These are phyloP conservation scores for Brachyhypopomus gauderio DNA, from an alignment of 2,113 vertebrate species.

Conservation along the genomic window DNA sequence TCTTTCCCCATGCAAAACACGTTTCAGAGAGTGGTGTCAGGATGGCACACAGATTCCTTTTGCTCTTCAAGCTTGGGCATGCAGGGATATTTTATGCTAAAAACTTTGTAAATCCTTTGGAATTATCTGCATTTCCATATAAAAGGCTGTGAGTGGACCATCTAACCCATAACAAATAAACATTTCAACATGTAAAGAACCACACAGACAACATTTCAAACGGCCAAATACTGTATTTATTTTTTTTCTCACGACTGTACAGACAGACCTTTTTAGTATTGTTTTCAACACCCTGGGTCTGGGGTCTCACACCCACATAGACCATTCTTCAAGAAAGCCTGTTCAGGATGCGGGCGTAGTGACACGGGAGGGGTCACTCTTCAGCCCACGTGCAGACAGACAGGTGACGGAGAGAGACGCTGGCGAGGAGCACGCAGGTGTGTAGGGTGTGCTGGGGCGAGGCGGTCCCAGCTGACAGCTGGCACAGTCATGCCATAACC, in stretches of 20 bases:
- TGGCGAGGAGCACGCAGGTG: conserved; percentile 47
- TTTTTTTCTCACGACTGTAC: background rate
- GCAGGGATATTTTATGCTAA: no score
- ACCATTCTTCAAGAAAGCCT: background rate
- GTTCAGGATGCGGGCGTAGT: background rate
- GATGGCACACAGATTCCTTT: background rate
- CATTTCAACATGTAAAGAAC: no score
- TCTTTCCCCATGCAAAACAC: background rate
- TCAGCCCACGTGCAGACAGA: background rate
- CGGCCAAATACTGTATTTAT: background rate
- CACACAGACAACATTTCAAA: no score
- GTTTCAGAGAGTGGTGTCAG: background rate
- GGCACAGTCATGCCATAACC: conserved; percentile 62
- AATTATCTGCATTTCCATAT: no score
- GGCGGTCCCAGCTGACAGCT: conserved; percentile 59
- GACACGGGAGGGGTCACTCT: conserved; percentile 13
- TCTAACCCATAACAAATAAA: no score
- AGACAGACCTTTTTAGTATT: background rate
- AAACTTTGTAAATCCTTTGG: no score
- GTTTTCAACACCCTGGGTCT: background rate
- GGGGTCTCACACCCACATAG: background rate
- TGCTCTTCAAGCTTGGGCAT: no score
- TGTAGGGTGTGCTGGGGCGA: conserved; percentile 35
- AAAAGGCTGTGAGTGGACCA: no score
- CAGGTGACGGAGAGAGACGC: conserved; percentile 4